phyloP scores from a whole-genome alignment of 2,113 vertebrate species.

The Rousettus leschenaultii region DNA sequence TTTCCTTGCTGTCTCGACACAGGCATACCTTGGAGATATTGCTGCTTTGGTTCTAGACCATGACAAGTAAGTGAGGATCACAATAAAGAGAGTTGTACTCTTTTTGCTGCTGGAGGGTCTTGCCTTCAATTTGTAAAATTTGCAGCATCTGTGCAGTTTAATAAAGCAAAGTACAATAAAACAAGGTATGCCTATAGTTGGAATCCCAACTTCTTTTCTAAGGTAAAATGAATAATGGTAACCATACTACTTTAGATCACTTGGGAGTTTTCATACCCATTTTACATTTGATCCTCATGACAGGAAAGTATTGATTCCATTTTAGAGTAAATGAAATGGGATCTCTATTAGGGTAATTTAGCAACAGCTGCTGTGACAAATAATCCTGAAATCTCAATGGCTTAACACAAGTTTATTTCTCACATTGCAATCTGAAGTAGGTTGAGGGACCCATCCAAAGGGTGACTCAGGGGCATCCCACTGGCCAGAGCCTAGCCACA shows the following conservation, averaged over 20 bases:
- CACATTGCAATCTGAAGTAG: background rate
- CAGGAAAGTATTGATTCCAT: background rate
- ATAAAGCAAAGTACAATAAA: background rate
- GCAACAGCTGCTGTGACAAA: background rate
- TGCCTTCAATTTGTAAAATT: background rate
- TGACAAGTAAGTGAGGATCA: too few relatives aligned
- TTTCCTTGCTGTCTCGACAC: background rate
- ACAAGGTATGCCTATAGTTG: background rate
- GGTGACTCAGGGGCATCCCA: background rate
- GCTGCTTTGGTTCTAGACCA: background rate
- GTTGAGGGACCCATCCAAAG: background rate
- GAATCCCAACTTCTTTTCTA: background rate
- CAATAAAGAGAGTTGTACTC: background rate
- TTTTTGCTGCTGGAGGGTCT: background rate
- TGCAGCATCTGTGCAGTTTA: background rate
- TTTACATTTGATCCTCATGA: constrained; percentile 17
- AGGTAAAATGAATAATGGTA: background rate
- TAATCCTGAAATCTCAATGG: background rate
- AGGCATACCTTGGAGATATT: background rate
- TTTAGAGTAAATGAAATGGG: constrained; percentile 24
- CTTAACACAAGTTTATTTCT: background rate
- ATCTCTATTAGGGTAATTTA: constrained; percentile 5
- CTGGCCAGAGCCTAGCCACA: background rate
- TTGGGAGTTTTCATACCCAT: background rate
- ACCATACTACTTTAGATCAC: background rate